A percentile compares a stretch with the other conserved stretches of the same genome.
These are phyloP conservation scores for Ivindomyrus marchei DNA, from an alignment of 2,113 vertebrate genomes.

Conservation along the genomic window DNA sequence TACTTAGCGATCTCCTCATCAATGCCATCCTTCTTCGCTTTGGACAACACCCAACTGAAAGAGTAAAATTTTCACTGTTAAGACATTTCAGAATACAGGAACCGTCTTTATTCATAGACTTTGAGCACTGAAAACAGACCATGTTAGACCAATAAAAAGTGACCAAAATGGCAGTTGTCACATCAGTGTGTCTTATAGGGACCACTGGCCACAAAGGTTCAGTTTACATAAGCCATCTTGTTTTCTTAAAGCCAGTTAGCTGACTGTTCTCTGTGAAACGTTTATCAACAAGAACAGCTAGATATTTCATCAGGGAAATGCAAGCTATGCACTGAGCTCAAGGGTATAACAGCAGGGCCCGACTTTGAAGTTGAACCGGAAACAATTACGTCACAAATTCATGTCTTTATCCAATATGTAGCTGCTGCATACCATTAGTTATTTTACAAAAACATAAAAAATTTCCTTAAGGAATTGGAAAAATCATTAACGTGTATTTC, in stretches of 20 bases:
- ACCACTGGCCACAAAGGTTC: neutral
- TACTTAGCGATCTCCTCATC: conserved; percentile 98
- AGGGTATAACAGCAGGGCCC: neutral
- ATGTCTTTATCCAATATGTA: neutral
- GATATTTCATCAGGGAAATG: neutral
- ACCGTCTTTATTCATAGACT: neutral
- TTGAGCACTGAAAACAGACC: neutral
- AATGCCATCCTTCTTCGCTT: conserved; percentile 88
- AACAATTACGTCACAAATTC: neutral
- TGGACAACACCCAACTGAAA: conserved; percentile 85
- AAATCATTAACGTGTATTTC: neutral
- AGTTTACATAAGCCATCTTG: neutral
- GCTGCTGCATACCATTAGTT: neutral
- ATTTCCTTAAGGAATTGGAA: neutral
- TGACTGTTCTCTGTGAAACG: neutral
- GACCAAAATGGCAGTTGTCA: neutral
- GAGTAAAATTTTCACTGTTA: neutral
- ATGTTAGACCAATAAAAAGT: neutral
- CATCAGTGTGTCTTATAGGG: neutral
- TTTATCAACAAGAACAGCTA: neutral
- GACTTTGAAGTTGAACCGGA: neutral
- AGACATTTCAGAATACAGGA: neutral
- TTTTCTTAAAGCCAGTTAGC: neutral
- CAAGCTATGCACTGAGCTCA: neutral
- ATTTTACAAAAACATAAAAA: neutral